Percentiles rank a stretch among this genome's conserved stretches.
Conservation (phyloP, 1,140 invertebrate species). For the Trichomalopsis sarcophagae region DNA sequence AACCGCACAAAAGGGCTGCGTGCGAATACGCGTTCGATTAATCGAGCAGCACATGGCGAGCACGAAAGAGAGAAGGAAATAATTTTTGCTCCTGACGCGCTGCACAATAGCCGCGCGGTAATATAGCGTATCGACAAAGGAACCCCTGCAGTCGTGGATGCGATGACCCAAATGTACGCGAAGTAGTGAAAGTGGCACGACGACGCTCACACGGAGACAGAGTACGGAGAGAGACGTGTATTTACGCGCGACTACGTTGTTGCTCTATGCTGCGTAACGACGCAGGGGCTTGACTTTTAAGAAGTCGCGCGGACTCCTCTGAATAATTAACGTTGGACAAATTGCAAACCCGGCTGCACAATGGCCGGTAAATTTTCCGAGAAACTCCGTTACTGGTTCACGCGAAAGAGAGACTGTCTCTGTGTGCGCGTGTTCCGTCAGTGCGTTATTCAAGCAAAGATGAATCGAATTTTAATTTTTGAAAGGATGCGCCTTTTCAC, state of each 20-base stretch:
- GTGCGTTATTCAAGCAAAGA: too few species aligned
- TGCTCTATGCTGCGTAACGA: conserved; percentile 5
- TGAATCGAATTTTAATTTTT: neutral
- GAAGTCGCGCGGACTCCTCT: neutral
- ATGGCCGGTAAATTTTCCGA: conserved; percentile 46
- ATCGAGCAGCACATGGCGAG: neutral
- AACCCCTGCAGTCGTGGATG: conserved; percentile 64
- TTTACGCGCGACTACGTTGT: neutral
- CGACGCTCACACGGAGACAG: conserved; percentile 66
- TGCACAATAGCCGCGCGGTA: too few species aligned
- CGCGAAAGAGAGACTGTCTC: neutral
- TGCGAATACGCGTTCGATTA: neutral
- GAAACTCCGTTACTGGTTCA: conserved; percentile 34
- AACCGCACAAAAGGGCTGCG: neutral
- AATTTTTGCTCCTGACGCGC: too few species aligned
- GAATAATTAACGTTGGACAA: conserved; percentile 14
- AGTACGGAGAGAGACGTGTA: neutral
- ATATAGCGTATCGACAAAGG: neutral
- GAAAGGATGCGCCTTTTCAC: too few species aligned
- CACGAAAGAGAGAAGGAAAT: neutral
- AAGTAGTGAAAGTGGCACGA: conserved; percentile 74
- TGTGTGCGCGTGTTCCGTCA: neutral
- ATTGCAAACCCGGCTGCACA: neutral
- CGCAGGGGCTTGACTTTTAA: conserved; percentile 15
- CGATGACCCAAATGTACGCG: conserved; percentile 70